phyloP scores from a whole-genome alignment of 2,888 invertebrate species.

The Cosmia trapezina region DNA sequence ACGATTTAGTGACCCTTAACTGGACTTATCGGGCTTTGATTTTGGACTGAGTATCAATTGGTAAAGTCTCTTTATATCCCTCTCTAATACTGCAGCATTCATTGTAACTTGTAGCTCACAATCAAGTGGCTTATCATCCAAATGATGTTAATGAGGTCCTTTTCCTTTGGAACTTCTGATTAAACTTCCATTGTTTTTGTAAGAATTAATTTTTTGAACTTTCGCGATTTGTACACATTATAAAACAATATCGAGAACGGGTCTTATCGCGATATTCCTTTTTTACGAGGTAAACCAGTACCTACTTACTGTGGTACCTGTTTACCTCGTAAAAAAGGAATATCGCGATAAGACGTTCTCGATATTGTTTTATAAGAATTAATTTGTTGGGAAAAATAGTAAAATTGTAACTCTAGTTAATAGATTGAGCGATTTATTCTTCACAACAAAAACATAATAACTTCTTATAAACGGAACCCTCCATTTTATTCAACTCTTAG shows the following conservation, averaged over 20 bases:
- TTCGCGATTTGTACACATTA: too few species aligned
- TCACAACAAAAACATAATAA: constrained; percentile 44
- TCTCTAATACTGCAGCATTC: constrained; percentile 4
- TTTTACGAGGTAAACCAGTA: too few species aligned
- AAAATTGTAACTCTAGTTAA: too few species aligned
- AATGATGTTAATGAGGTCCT: neutral
- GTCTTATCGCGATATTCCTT: too few species aligned
- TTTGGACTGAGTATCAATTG: constrained; percentile 47
- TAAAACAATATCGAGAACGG: too few species aligned
- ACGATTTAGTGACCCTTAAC: constrained; percentile 67
- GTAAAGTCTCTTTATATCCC: constrained; percentile 29
- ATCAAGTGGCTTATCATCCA: neutral
- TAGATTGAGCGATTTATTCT: constrained; percentile 1
- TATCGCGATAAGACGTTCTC: too few species aligned
- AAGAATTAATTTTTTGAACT: neutral
- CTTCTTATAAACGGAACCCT: constrained; percentile 53
- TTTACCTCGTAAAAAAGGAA: too few species aligned
- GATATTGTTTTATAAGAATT: neutral
- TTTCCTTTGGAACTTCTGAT: neutral
- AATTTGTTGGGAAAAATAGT: neutral
- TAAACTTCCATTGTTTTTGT: too few species aligned
- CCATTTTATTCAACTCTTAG: constrained; percentile 57
- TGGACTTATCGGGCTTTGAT: constrained; percentile 60
- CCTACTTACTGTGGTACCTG: too few species aligned
- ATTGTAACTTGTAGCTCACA: constrained; percentile 10